Evolutionary conservation across 2,113 vertebrate species (phyloP).

Genomic region (Rhea pennata): DNA sequence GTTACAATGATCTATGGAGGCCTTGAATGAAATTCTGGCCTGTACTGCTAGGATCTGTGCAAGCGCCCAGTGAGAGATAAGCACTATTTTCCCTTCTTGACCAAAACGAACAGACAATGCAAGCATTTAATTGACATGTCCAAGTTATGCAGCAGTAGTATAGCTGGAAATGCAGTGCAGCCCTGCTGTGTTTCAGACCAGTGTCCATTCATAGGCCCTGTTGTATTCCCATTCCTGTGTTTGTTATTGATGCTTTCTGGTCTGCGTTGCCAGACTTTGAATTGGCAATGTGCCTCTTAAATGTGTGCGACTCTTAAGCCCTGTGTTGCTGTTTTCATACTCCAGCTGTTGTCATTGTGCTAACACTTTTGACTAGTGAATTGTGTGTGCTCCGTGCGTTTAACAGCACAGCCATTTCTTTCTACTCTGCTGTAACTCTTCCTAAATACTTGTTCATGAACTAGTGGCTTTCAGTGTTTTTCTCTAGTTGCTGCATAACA

Average conservation of each 20-base stretch:
- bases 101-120: accelerated
- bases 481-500: background rate
- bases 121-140: background rate
- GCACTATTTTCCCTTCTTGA: accelerated
- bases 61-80: accelerated
- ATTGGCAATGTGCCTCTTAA: background rate
- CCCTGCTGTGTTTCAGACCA: background rate
- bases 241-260: background rate
- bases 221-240: background rate
- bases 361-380: accelerated
- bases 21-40: background rate
- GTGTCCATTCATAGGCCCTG: accelerated
- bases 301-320: accelerated
- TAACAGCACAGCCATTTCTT: background rate
- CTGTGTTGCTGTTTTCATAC: accelerated
- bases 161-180: accelerated
- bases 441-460: background rate
- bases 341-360: background rate
- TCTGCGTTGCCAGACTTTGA: background rate
- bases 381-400: accelerated
- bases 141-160: accelerated
- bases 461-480: background rate
- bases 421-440: background rate
- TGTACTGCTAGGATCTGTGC: accelerated
- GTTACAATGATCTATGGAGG: background rate